phyloP scores from a whole-genome alignment of 2,797 vertebrate genomes.

The Rhadinocentrus ornatus region DNA sequence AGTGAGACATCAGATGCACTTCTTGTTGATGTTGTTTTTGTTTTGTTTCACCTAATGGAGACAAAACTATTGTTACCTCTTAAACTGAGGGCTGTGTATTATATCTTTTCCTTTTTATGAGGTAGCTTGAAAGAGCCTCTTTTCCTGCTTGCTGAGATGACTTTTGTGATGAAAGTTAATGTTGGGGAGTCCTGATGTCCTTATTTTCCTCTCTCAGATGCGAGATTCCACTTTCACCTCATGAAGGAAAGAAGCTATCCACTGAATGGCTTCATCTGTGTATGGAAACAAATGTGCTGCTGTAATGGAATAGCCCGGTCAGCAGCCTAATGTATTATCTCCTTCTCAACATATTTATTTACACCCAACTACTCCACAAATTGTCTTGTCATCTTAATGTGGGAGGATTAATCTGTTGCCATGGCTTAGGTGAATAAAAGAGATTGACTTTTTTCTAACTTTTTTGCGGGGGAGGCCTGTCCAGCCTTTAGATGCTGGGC shows the following conservation, averaged over 20 bases:
- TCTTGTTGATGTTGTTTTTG: constrained; percentile 73
- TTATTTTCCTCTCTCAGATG: constrained; percentile 78
- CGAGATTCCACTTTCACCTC: constrained; percentile 77
- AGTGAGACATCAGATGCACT: constrained; percentile 66
- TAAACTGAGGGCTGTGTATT: constrained; percentile 80
- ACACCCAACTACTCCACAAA: constrained; percentile 87
- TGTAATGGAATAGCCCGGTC: constrained; percentile 84
- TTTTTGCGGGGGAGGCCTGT: constrained; percentile 57
- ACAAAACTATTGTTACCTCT: constrained; percentile 84
- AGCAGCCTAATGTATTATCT: constrained; percentile 88
- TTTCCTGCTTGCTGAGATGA: constrained; percentile 75
- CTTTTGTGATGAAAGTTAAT: constrained; percentile 88
- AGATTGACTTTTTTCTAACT: constrained; percentile 80
- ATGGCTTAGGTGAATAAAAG: constrained; percentile 81
- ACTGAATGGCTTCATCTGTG: constrained; percentile 73
- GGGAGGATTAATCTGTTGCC: constrained; percentile 86
- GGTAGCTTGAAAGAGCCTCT: constrained; percentile 63
- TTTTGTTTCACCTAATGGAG: constrained; percentile 77
- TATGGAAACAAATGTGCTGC: constrained; percentile 86
- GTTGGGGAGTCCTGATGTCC: constrained; percentile 76
- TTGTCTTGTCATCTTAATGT: constrained; percentile 87
- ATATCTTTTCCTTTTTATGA: constrained; percentile 80
- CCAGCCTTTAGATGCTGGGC: constrained; percentile 18
- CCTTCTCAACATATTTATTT: constrained; percentile 87
- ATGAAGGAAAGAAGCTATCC: constrained; percentile 76